Percentiles rank a stretch among this genome's conserved stretches.
phyloP scores from a whole-genome alignment of 2,113 vertebrate species.

The Polypterus senegalus region DNA sequence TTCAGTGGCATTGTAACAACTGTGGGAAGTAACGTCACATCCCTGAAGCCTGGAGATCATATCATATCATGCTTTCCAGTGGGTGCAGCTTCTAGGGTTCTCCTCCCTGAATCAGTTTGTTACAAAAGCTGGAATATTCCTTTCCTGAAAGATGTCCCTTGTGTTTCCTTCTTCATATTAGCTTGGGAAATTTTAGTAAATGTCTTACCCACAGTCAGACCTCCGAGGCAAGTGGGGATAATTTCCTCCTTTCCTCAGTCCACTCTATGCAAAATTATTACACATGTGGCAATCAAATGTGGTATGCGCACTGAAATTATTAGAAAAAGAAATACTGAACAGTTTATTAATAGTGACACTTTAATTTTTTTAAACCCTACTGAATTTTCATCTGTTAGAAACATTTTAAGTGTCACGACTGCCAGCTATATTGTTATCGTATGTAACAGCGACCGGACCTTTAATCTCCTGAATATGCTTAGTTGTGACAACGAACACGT shows the following conservation, averaged over 20 bases:
- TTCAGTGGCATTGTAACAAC: slow-evolving; percentile 59
- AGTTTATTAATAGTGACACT: slow-evolving; percentile 32
- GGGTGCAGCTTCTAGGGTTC: slow-evolving; percentile 37
- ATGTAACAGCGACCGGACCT: slow-evolving; percentile 29
- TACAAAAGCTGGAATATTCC: slow-evolving; percentile 44
- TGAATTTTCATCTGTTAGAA: slow-evolving; percentile 24
- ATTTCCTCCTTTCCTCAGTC: slow-evolving; percentile 47
- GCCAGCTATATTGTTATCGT: slow-evolving; percentile 51
- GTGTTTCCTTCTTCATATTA: slow-evolving; percentile 60
- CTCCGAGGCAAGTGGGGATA: slow-evolving; percentile 41
- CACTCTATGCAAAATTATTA: slow-evolving; percentile 46
- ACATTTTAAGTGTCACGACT: slow-evolving; percentile 17
- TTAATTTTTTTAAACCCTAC: slow-evolving; percentile 54
- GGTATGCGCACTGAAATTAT: slow-evolving; percentile 51
- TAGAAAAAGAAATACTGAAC: slow-evolving; percentile 14
- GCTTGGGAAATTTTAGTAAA: slow-evolving; percentile 57
- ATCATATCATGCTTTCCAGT: slow-evolving; percentile 60
- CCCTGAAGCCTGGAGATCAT: slow-evolving; percentile 55
- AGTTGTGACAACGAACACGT: slow-evolving; percentile 32
- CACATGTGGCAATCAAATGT: slow-evolving; percentile 41
- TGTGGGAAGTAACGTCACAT: slow-evolving; percentile 43
- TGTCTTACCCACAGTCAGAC: slow-evolving; percentile 31
- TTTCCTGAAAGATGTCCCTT: slow-evolving; percentile 51
- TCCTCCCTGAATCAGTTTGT: slow-evolving; percentile 52
- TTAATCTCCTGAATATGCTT: slow-evolving; percentile 14